Conservation (phyloP, 1,140 invertebrate species). For the Calephelis virginiensis region DNA sequence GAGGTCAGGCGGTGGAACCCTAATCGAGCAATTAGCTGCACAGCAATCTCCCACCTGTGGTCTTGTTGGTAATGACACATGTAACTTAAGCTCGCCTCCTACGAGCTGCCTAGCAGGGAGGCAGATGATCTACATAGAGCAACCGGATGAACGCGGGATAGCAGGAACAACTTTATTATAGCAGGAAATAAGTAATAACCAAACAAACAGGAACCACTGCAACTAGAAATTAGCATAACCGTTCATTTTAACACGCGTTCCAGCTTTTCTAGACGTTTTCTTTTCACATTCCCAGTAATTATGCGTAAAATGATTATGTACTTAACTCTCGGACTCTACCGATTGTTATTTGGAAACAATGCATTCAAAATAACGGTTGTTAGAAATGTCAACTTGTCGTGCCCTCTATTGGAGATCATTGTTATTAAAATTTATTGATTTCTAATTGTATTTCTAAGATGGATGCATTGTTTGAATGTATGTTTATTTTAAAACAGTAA, state of each 20-base stretch:
- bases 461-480: constrained; percentile 10
- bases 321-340: constrained; percentile 27
- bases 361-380: constrained; percentile 29
- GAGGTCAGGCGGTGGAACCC: no score
- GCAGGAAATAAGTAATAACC: not conserved
- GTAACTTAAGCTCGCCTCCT: no score
- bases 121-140: no score
- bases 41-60: no score
- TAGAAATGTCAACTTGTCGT: constrained; percentile 24
- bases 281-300: constrained; percentile 32
- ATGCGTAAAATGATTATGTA: constrained; percentile 35
- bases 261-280: constrained; percentile 15
- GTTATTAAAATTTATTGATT: constrained; percentile 34
- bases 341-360: constrained; percentile 37
- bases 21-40: no score
- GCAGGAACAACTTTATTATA: no score
- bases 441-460: constrained; percentile 28
- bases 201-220: not conserved
- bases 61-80: no score
- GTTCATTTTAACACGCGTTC: constrained; percentile 16
- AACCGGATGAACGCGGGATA: no score
- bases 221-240: constrained; percentile 16
- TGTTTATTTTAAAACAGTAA: not conserved
- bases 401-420: constrained; percentile 25
- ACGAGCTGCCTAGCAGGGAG: no score